phyloP scores from a whole-genome alignment of 2,888 invertebrate genomes.

The Nymphalis c-album region DNA sequence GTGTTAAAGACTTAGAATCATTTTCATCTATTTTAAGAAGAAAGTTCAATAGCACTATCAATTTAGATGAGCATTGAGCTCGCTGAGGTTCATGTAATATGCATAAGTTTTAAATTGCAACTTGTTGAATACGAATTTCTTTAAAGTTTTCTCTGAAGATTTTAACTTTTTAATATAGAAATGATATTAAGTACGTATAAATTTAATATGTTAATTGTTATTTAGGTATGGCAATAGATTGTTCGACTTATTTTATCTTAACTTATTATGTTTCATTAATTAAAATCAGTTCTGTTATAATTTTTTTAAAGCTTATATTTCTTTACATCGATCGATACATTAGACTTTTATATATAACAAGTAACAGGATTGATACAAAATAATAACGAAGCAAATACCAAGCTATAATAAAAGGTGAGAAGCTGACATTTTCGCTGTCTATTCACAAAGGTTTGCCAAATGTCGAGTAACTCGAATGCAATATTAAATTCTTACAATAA shows the following conservation, averaged over 20 bases:
- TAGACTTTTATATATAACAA: neutral
- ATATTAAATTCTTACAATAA: neutral
- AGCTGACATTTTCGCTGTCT: conserved; percentile 4
- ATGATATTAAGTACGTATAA: no score
- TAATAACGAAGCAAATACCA: neutral
- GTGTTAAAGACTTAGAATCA: conserved; percentile 25
- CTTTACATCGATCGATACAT: neutral
- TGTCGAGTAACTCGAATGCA: conserved; percentile 1
- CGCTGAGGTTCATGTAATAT: conserved; percentile 7
- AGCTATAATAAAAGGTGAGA: conserved; percentile 7
- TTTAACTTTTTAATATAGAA: neutral
- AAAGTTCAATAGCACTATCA: conserved; percentile 17
- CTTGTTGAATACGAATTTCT: conserved; percentile 1
- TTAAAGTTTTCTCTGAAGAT: neutral
- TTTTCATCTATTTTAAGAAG: conserved; percentile 9
- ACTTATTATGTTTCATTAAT: no score
- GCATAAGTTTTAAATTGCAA: conserved; percentile 6
- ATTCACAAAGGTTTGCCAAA: conserved; percentile 6
- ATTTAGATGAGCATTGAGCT: neutral
- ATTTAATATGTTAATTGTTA: neutral
- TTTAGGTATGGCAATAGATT: neutral
- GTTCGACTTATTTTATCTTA: no score
- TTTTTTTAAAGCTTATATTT: neutral
- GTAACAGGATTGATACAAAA: neutral
- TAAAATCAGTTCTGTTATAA: no score